Percentiles rank a stretch among this genome's conserved stretches.
phyloP scores from a whole-genome alignment of 2,888 invertebrate species.

The Ophion ellenae region DNA sequence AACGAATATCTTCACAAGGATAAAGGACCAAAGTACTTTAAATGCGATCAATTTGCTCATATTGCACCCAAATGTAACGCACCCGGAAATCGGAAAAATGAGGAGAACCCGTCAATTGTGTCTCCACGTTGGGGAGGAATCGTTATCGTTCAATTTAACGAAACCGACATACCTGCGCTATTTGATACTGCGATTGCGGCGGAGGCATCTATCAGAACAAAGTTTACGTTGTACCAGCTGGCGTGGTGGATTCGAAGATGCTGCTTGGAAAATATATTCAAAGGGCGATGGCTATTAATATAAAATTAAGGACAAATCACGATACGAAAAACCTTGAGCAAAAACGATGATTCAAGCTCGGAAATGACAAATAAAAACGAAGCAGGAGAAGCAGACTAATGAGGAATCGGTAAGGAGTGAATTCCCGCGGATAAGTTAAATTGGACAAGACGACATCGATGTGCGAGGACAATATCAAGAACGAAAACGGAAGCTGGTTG shows the following conservation, averaged over 20 bases:
- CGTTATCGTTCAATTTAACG: conserved; percentile 20
- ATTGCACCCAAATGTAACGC: conserved; percentile 34
- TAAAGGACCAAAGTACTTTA: conserved; percentile 58
- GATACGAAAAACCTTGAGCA: not conserved
- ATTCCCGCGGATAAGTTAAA: conserved; percentile 8
- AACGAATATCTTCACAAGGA: conserved; percentile 47
- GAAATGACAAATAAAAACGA: conserved; percentile 68
- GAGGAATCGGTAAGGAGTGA: not conserved
- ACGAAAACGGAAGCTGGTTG: conserved; percentile 36
- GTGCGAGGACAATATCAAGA: not conserved
- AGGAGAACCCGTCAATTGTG: conserved; percentile 15
- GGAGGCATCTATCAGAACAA: conserved; percentile 28
- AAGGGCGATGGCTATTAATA: no score
- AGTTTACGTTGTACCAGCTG: conserved; percentile 47
- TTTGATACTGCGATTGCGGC: conserved; percentile 44
- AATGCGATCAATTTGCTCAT: conserved; percentile 43
- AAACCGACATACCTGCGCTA: conserved; percentile 47
- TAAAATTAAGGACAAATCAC: no score
- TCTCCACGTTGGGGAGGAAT: not conserved
- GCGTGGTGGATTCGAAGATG: conserved; percentile 29
- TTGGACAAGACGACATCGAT: not conserved
- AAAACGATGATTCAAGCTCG: conserved; percentile 60
- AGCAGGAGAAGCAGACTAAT: conserved; percentile 3
- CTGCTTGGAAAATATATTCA: no score
- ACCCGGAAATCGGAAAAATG: not conserved